Evolutionary conservation across 2,888 invertebrate species (phyloP).

Genomic region (Agrenia bidenticulata): DNA sequence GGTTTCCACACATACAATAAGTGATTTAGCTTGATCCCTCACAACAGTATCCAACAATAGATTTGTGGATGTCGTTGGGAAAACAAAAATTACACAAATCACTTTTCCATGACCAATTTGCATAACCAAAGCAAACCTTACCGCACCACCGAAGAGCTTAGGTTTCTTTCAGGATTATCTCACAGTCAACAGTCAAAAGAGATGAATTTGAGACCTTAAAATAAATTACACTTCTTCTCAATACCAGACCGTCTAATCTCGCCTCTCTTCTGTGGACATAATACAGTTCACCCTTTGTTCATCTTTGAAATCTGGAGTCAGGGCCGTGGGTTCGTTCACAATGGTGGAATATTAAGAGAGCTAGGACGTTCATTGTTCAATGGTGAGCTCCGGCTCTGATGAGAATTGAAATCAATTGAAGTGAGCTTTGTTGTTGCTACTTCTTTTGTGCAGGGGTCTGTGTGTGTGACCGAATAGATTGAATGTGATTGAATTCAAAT

Average conservation of each 20-base stretch:
- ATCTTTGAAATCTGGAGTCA: no score
- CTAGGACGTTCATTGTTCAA: neutral
- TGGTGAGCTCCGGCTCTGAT: neutral
- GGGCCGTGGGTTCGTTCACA: no score
- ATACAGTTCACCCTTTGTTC: no score
- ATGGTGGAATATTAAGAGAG: neutral
- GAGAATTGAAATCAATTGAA: constrained; percentile 1
- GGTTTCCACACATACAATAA: no score
- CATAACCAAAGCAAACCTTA: constrained; percentile 9
- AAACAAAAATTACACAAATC: constrained; percentile 4
- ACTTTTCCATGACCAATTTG: constrained; percentile 9
- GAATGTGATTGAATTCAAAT: neutral
- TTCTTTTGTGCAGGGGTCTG: neutral
- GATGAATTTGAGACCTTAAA: constrained; percentile 1
- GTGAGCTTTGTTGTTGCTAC: neutral
- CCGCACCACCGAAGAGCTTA: constrained; percentile 9
- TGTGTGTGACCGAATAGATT: neutral
- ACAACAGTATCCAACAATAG: neutral
- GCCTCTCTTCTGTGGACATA: no score
- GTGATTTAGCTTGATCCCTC: neutral
- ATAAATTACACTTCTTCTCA: neutral
- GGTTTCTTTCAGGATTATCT: neutral
- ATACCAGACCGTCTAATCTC: no score
- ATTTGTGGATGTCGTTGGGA: neutral
- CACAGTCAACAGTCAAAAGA: neutral